These are phyloP conservation scores for Silurus asotus DNA, from an alignment of 2,113 vertebrate genomes.

Conservation along the genomic window DNA sequence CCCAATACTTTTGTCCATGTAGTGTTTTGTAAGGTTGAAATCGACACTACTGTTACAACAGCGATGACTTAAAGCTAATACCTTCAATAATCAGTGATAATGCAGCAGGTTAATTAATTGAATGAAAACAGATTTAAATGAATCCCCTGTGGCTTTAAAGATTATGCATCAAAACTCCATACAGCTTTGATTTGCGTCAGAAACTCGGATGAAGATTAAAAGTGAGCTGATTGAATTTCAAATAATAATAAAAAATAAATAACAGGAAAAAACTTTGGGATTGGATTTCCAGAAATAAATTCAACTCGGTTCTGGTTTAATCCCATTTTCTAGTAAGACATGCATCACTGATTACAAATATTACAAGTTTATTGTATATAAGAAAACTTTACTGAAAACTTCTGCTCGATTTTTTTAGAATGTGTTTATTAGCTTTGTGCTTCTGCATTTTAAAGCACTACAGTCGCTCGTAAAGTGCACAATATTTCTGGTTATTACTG, in stretches of 20 bases:
- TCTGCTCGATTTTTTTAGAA: background rate
- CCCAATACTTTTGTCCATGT: background rate
- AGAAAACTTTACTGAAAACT: background rate
- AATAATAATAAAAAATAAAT: background rate
- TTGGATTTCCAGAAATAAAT: background rate
- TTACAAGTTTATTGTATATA: background rate
- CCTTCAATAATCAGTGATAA: background rate
- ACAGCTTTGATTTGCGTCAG: background rate
- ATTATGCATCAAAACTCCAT: constrained; percentile 12
- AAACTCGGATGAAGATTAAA: background rate
- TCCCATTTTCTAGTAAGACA: background rate
- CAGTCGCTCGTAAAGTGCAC: background rate
- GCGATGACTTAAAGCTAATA: background rate
- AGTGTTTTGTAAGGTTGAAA: background rate
- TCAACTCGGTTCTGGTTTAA: background rate
- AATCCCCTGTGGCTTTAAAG: background rate
- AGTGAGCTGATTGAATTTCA: background rate
- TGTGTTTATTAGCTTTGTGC: background rate
- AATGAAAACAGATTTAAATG: background rate
- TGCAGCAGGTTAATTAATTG: background rate
- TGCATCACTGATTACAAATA: background rate
- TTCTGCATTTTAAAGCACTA: background rate
- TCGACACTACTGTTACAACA: background rate
- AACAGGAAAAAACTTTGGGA: too few species aligned
- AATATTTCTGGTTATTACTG: background rate